Conservation (phyloP, 1,140 invertebrate species). For the Elysia chlorotica region DNA sequence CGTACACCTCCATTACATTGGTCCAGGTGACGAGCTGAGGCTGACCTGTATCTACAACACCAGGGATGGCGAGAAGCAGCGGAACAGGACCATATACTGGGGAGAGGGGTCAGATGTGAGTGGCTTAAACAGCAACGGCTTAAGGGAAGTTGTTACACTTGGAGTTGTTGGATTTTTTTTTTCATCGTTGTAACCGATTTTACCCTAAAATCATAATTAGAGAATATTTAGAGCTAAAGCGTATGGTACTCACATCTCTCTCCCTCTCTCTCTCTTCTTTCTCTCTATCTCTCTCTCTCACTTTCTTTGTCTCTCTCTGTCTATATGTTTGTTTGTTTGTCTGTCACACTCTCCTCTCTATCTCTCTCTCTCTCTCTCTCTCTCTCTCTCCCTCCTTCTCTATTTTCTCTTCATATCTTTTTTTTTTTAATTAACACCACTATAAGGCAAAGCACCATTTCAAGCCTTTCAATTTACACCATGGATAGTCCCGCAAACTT, state of each 20-base stretch:
- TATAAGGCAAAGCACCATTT: no score
- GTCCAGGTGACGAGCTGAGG: slow-evolving; percentile 41
- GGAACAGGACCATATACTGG: slow-evolving; percentile 35
- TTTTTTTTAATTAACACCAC: no score
- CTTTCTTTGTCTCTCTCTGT: neutral
- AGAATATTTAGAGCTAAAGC: neutral
- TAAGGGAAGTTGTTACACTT: no score
- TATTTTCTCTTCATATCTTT: no score
- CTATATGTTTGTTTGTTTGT: neutral
- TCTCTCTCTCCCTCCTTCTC: neutral
- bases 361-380: neutral
- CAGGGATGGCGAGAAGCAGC: slow-evolving; percentile 19
- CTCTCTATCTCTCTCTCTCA: neutral
- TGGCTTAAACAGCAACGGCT: no score
- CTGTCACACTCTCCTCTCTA: neutral
- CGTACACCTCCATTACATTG: no score
- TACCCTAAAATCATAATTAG: no score
- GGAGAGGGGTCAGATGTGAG: slow-evolving; percentile 44
- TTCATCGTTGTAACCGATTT: no score
- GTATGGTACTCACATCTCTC: neutral
- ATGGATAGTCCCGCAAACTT: no score
- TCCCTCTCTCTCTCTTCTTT: neutral
- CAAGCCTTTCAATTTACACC: no score
- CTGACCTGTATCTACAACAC: slow-evolving; percentile 41
- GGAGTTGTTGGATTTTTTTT: no score